Evolutionary conservation across 2,888 invertebrate species (phyloP), one percentile per base, ranked within the genome.

Genomic region (Tortricodes alternella): DNA sequence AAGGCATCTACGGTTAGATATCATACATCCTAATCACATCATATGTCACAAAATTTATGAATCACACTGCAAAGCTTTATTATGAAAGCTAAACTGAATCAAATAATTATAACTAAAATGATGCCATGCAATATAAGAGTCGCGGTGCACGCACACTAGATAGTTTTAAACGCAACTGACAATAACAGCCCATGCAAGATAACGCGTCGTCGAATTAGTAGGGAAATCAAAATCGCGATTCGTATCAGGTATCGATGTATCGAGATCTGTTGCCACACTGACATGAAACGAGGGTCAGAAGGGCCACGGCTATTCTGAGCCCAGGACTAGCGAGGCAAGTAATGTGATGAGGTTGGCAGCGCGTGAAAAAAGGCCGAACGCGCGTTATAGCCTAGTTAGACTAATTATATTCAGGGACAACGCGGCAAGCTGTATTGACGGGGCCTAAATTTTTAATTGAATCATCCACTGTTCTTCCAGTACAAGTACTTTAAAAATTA

Each of bases 221-320:
- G 18, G 27, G 35, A 18, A 48, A 21, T 53, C 24, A 15, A 29
- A 44, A 46, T 55, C 41, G 41, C 50, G 39, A 44, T 41, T 48
- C 39, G 46, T 29, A 46, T 56, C 56, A 52, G 59, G 53, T 60
- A 41, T 52, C 39, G 53, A 63, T 65, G 58, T 65, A 67, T 61
- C 77, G 79, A 66, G 62, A 64, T 59, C 71, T 72, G 70, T 57
- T 71, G 64, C 64, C 66, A 67, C 62, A 85, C 86, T 85, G 79
- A 62, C 66, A 37, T 61, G 46, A 52, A 59, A 59, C 55, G 65
- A 67, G 70, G 70, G 72, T 71, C 70, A 64, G 58, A 62, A 66
- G 73, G 71, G 62, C 60, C 62, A 21, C 59, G 62, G 65, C 83
- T 85, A 85, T 84, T 75, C 83, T 69, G 72, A 83, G 84, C 74